A percentile compares a stretch with the other conserved stretches of the same genome.
Evolutionary conservation across 2,888 invertebrate species (phyloP).

Genomic region (Schizaphis graminum): DNA sequence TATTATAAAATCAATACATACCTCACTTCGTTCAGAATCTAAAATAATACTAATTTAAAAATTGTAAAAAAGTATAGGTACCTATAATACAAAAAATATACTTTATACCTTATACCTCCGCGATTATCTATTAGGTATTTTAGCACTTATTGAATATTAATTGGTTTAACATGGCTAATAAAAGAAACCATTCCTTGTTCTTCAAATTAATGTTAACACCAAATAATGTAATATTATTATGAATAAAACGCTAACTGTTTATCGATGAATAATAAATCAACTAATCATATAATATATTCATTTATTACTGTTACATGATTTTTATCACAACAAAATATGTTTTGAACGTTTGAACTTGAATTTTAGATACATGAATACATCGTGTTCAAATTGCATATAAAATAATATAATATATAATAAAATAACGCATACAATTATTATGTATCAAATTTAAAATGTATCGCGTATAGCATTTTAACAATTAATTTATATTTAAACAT

Average conservation of each 20-base stretch:
- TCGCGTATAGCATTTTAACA: neutral
- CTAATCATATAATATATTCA: neutral
- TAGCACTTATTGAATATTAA: neutral
- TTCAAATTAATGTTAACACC: neutral
- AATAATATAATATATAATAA: conserved; percentile 13
- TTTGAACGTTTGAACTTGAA: neutral
- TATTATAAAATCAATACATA: too few relatives aligned
- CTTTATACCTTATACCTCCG: neutral
- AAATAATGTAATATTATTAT: neutral
- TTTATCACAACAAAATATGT: neutral
- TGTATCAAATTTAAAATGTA: neutral
- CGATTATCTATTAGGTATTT: neutral
- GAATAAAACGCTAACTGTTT: neutral
- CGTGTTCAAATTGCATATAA: neutral
- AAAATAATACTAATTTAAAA: neutral
- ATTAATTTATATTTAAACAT: neutral
- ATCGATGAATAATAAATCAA: neutral
- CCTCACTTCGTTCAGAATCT: too few relatives aligned
- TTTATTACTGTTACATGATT: neutral
- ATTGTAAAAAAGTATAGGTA: neutral
- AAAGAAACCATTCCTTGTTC: neutral
- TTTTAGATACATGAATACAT: neutral
- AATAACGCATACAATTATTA: neutral
- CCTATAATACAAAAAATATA: neutral
- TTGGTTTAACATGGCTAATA: neutral